Evolutionary conservation across 1,140 invertebrate genomes (phyloP), one percentile per base, ranked within the genome.

Genomic region (Pseudoatta argentina): DNA sequence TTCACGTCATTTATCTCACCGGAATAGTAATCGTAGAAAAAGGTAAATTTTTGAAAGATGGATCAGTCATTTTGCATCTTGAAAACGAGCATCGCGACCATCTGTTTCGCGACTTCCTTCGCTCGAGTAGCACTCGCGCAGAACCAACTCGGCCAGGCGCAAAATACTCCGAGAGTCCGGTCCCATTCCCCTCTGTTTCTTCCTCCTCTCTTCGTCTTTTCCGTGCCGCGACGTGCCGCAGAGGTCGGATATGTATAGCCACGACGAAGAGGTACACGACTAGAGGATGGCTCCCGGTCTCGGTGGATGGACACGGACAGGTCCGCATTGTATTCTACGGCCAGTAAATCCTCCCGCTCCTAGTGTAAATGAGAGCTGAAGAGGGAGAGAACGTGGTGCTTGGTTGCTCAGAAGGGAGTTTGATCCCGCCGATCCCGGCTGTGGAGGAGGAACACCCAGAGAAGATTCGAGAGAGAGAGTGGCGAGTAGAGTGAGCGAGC

Each of bases 251-350:
- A 93, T 94, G 91, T 93, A 94, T 94, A 93, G 93, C 92, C 87
- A 85, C 88, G 89, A 77, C 91, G 92, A 92, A 86, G 90, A 92
- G 90, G 87, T 92, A 93, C 93, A 92, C 89, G 92, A 90, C 92
- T 90, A 90, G 91, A 93, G 92, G 92, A 92, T 89, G 91, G 92
- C 93, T 91, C 91, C 91, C 88, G 91, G 93, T 94, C 91, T 90
- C 88, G 92, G 87, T 93, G 93, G 94, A 95, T 95, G 94, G 94
- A 94, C 94, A 94, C 90, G 92, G 94, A 95, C 94, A 94, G 94
- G 93, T 94, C 92, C 92, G 94, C 94, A 95, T 95, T 95, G 94
- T 95, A 93, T 95, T 95, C 94, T 87, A 86, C 89, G 91, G 93
- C 93, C 94, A 95, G 94, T 95, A 95, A 95, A 95, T 95, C 92